A percentile compares a stretch with the other conserved stretches of the same genome.
Conservation (phyloP, 2,797 vertebrate species). For the Hemitrygon akajei region DNA sequence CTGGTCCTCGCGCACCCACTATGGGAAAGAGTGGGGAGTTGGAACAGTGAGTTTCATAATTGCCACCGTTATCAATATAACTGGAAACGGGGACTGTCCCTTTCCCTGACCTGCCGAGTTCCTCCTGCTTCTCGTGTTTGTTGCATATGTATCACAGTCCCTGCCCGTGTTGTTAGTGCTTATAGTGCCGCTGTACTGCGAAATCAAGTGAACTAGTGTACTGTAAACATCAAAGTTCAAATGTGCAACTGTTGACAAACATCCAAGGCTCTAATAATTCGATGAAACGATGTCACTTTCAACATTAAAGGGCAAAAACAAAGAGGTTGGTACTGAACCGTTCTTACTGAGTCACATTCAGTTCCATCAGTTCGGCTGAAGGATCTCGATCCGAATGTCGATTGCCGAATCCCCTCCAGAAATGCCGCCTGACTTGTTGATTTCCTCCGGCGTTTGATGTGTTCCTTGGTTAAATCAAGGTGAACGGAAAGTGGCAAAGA, state of each 20-base stretch:
- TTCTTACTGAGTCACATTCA: background rate
- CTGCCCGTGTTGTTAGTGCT: background rate
- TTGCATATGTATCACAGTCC: background rate
- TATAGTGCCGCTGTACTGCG: no score
- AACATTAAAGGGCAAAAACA: background rate
- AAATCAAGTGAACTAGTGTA: constrained; percentile 8
- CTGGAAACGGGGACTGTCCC: no score
- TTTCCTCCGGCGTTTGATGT: no score
- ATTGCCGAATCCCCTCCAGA: no score
- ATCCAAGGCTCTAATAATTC: background rate
- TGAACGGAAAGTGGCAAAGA: background rate
- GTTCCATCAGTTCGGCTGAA: background rate
- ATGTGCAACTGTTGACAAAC: background rate
- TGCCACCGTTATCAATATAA: no score
- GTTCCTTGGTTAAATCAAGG: background rate
- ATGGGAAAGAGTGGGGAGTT: background rate
- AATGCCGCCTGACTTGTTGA: no score
- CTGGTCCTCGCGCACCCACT: no score
- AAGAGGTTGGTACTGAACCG: no score
- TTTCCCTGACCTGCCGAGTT: no score
- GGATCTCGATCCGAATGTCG: no score
- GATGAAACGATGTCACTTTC: background rate
- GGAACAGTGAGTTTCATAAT: background rate
- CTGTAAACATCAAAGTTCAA: background rate
- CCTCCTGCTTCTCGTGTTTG: no score